These are phyloP conservation scores for Microcaecilia unicolor DNA, from an alignment of 2,797 vertebrate species.

Conservation along the genomic window DNA sequence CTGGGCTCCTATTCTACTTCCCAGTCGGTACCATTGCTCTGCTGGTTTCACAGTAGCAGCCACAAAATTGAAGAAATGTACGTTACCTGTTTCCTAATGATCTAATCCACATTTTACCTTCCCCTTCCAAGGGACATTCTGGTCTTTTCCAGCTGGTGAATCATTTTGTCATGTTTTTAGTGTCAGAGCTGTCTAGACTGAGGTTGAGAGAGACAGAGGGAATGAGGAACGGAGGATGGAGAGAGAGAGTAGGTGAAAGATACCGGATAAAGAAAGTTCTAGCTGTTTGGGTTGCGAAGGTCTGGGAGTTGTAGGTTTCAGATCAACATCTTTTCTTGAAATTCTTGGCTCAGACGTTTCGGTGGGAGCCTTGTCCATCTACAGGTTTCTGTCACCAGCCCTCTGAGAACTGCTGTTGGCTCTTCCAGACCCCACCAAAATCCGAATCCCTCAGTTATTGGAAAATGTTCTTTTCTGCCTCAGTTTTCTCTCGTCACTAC, in stretches of 20 bases:
- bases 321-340: not conserved
- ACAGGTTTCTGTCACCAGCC: accelerated
- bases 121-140: not conserved
- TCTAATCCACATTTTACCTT: not conserved
- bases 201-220: too few species aligned
- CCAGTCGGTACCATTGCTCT: not conserved
- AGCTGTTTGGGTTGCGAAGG: too few species aligned
- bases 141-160: too few species aligned
- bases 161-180: too few species aligned
- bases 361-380: not conserved
- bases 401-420: accelerated
- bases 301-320: constrained; percentile 13
- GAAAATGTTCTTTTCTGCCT: too few species aligned
- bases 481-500: too few species aligned
- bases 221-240: too few species aligned
- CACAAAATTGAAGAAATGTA: not conserved
- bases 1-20: not conserved
- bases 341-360: not conserved
- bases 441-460: too few species aligned
- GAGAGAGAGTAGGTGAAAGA: too few species aligned
- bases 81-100: not conserved
- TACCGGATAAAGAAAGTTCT: too few species aligned
- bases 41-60: not conserved
- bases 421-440: too few species aligned
- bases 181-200: too few species aligned